A percentile compares a stretch with the other conserved stretches of the same genome.
Evolutionary conservation across 2,113 vertebrate species (phyloP).

Genomic region (Chionodraco myersi): DNA sequence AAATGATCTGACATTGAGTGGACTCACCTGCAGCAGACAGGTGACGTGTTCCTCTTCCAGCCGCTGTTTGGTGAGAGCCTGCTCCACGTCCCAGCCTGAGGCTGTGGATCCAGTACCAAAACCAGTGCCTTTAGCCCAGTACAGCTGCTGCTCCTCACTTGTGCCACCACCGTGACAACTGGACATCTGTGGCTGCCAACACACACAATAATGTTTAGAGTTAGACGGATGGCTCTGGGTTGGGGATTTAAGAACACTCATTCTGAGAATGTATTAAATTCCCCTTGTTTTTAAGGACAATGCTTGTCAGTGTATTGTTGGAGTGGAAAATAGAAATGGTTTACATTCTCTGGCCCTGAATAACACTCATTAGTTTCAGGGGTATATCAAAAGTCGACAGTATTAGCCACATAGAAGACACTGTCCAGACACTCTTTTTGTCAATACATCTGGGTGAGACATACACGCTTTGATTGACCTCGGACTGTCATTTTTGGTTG

Average conservation of each 20-base stretch:
- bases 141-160: constrained; percentile 96
- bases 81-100: constrained; percentile 98
- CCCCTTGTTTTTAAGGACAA: neutral
- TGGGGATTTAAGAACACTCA: neutral
- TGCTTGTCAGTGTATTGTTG: neutral
- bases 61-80: constrained; percentile 98
- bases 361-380: too few relatives aligned
- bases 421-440: too few relatives aligned
- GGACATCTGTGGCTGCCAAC: constrained; percentile 89
- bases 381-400: too few relatives aligned
- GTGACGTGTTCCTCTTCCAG: constrained; percentile 98
- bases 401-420: too few relatives aligned
- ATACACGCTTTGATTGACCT: too few relatives aligned
- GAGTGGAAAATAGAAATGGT: too few relatives aligned
- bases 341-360: too few relatives aligned
- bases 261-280: neutral
- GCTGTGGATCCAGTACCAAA: constrained; percentile 98
- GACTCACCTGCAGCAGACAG: constrained; percentile 92
- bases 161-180: constrained; percentile 90
- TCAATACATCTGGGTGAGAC: too few relatives aligned
- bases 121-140: constrained; percentile 99
- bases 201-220: neutral
- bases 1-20: neutral
- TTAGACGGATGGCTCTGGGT: too few relatives aligned
- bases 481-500: too few relatives aligned